A percentile compares a stretch with the other conserved stretches of the same genome.
These are phyloP conservation scores for Ambastaia sidthimunki DNA, from an alignment of 2,797 vertebrate species.

Conservation along the genomic window DNA sequence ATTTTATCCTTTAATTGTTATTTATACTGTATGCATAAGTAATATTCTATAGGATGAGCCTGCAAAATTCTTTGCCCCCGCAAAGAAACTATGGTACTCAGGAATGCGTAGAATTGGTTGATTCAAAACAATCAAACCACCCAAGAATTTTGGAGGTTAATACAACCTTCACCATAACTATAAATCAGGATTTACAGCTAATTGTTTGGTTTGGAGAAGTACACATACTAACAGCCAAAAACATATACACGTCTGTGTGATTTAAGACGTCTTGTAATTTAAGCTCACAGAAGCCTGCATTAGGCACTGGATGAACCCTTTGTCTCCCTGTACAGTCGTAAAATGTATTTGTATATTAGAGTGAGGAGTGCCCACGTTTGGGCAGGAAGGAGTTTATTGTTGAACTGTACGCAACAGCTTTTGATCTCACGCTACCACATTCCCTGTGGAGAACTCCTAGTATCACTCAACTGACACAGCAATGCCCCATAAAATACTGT, in stretches of 20 bases:
- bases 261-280: not conserved
- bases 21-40: not conserved
- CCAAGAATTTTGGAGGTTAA: not conserved
- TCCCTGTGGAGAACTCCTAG: slow-evolving; percentile 31
- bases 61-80: not conserved
- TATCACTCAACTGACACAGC: slow-evolving; percentile 46
- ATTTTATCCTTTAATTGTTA: not conserved
- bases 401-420: slow-evolving; percentile 46
- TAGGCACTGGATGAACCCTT: not conserved
- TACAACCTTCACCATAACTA: not conserved
- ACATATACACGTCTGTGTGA: slow-evolving; percentile 1
- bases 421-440: slow-evolving; percentile 47
- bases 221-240: not conserved
- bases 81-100: not conserved
- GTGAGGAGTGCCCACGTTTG: slow-evolving; percentile 9
- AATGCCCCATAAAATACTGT: slow-evolving; percentile 50
- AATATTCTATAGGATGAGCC: not conserved
- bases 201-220: slow-evolving; percentile 28
- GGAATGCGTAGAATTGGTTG: not conserved
- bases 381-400: slow-evolving; percentile 48
- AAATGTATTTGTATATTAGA: slow-evolving; percentile 8
- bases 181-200: slow-evolving; percentile 7
- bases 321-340: slow-evolving; percentile 13
- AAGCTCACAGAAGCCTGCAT: not conserved
- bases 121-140: not conserved